Percentiles rank a stretch among this genome's conserved stretches.
Evolutionary conservation across 2,888 invertebrate genomes (phyloP).

Genomic region (Nymphalis urticae): DNA sequence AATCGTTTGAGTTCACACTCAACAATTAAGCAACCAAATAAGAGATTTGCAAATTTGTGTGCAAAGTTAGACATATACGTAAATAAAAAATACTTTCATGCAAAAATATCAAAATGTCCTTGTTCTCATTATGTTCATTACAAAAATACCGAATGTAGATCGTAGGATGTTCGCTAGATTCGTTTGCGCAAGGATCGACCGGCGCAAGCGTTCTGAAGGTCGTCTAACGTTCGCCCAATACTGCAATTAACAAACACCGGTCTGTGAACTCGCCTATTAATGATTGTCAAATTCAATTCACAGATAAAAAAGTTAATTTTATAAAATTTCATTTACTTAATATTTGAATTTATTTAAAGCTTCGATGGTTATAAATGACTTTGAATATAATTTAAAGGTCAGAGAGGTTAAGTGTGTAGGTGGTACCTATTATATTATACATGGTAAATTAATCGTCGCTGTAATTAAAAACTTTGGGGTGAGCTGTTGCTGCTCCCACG

Average conservation of each 20-base stretch:
- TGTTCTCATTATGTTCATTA: slow-evolving; percentile 4
- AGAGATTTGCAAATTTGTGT: no score
- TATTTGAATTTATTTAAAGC: no score
- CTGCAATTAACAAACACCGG: slow-evolving; percentile 1
- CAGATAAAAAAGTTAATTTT: background rate
- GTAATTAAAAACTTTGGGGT: no score
- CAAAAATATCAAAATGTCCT: background rate
- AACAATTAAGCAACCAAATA: no score
- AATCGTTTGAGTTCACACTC: no score
- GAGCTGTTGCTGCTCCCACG: no score
- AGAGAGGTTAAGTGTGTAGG: no score
- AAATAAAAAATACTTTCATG: background rate
- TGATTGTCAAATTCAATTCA: background rate
- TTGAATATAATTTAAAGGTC: no score
- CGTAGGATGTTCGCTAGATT: slow-evolving; percentile 7
- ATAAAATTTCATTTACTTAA: background rate
- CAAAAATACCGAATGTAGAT: slow-evolving; percentile 4
- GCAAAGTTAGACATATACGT: no score
- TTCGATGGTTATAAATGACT: no score
- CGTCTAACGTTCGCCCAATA: slow-evolving; percentile 1
- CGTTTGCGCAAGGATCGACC: slow-evolving; percentile 24
- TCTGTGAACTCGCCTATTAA: slow-evolving; percentile 1
- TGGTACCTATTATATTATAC: no score
- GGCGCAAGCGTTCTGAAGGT: slow-evolving; percentile 12
- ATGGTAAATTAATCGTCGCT: no score